Conservation (phyloP, 2,797 vertebrate species). For the Vespertilio murinus region DNA sequence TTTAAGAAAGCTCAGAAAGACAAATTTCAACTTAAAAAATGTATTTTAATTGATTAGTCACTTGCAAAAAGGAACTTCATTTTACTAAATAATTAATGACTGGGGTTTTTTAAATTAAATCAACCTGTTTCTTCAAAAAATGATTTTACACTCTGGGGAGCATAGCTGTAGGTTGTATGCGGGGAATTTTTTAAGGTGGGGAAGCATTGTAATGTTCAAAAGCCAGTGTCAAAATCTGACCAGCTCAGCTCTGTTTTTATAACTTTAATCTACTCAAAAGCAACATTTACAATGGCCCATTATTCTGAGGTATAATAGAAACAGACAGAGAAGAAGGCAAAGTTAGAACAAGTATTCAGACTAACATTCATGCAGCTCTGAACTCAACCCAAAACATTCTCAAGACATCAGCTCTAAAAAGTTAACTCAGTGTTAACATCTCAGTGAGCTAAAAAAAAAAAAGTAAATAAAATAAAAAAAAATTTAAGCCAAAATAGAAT, state of each 20-base stretch:
- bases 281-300: background rate
- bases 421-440: background rate
- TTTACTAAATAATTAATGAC: slow-evolving; percentile 5
- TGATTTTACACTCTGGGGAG: background rate
- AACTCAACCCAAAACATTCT: background rate
- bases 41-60: background rate
- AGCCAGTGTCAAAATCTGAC: slow-evolving; percentile 6
- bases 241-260: slow-evolving; percentile 24
- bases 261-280: slow-evolving; percentile 20
- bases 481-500: background rate
- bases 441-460: background rate
- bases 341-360: background rate
- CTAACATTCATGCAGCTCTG: background rate
- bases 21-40: background rate
- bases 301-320: slow-evolving; percentile 38
- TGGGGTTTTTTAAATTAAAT: background rate
- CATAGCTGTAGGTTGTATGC: background rate
- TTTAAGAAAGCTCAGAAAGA: background rate
- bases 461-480: background rate
- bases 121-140: background rate
- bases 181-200: background rate
- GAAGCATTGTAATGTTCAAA: slow-evolving; percentile 13
- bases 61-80: background rate
- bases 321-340: background rate
- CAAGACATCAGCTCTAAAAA: background rate